Evolutionary conservation across 2,797 vertebrate species (phyloP).

Genomic region (Mastacembelus armatus): DNA sequence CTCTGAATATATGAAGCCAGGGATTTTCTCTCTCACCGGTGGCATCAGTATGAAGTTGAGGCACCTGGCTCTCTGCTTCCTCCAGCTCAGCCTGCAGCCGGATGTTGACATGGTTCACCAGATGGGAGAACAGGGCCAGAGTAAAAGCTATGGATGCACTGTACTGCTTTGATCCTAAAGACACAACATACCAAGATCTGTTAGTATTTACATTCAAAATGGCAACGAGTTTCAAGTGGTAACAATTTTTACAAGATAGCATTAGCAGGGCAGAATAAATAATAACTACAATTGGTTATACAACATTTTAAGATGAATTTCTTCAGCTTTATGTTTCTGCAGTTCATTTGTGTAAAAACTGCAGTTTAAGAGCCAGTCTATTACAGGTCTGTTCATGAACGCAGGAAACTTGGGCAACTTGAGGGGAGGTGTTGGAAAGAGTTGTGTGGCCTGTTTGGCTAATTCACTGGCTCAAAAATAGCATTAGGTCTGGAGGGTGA

Average conservation of each 20-base stretch:
- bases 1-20: not conserved
- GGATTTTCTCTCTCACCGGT: conserved; percentile 80
- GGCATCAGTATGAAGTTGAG: conserved; percentile 88
- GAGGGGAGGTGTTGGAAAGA: not conserved
- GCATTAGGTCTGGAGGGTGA: not conserved
- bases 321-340: not conserved
- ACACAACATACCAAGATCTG: not conserved
- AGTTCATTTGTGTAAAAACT: not conserved
- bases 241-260: no score
- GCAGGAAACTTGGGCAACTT: not conserved
- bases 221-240: not conserved
- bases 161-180: conserved; percentile 95
- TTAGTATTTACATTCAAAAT: not conserved
- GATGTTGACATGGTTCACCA: conserved; percentile 98
- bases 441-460: not conserved
- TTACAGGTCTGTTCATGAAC: not conserved
- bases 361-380: not conserved
- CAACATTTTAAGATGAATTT: no score
- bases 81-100: conserved; percentile 96
- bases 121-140: conserved; percentile 95
- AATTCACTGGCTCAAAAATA: no score
- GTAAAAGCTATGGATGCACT: conserved; percentile 97
- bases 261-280: no score
- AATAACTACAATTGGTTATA: no score
- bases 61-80: conserved; percentile 90